A percentile compares a stretch with the other conserved stretches of the same genome.
Conservation (phyloP, 1,140 invertebrate species). For the Drosophila sulfurigaster region DNA sequence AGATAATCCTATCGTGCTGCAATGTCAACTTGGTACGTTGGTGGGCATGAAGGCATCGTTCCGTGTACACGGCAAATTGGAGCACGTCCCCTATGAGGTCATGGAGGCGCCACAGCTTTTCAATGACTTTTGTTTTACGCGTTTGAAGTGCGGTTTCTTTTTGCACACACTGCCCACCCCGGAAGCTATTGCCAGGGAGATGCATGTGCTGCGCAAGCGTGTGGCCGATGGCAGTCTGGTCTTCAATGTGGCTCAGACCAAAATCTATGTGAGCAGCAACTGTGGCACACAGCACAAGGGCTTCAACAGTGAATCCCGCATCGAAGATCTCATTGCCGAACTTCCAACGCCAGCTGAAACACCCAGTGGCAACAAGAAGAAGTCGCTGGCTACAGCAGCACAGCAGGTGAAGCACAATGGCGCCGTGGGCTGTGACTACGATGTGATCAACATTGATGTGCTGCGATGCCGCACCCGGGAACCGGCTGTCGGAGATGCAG, state of each 20-base stretch:
- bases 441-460: constrained; percentile 73
- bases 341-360: constrained; percentile 49
- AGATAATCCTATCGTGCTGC: constrained; percentile 90
- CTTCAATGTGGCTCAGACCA: constrained; percentile 72
- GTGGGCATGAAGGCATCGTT: constrained; percentile 88
- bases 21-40: constrained; percentile 86
- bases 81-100: constrained; percentile 87
- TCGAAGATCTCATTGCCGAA: constrained; percentile 59
- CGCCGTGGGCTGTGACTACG: constrained; percentile 71
- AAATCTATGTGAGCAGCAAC: constrained; percentile 73
- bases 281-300: constrained; percentile 55
- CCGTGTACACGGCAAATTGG: constrained; percentile 90
- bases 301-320: constrained; percentile 64
- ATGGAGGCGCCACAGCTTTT: constrained; percentile 88
- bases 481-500: constrained; percentile 35
- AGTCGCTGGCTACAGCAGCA: constrained; percentile 21
- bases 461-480: constrained; percentile 71
- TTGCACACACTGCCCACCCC: constrained; percentile 86
- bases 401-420: constrained; percentile 46
- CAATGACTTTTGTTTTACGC: constrained; percentile 89
- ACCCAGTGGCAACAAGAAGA: constrained; percentile 52
- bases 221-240: constrained; percentile 84
- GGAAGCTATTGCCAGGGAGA: constrained; percentile 86
- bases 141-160: constrained; percentile 86
- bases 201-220: constrained; percentile 87